Conservation (phyloP, 2,797 vertebrate species). For the Geotrypetes seraphini region DNA sequence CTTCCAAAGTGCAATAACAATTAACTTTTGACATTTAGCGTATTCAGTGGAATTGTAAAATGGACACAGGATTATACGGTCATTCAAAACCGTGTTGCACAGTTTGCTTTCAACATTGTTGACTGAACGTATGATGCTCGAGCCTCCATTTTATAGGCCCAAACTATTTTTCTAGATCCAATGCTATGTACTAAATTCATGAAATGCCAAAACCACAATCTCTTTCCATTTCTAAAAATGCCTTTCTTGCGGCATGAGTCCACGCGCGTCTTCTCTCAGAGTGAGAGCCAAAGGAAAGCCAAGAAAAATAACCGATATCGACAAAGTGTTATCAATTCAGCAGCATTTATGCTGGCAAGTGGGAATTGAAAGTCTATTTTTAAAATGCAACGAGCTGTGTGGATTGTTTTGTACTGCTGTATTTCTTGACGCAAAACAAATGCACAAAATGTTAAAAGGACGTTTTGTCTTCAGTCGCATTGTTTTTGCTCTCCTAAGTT, state of each 20-base stretch:
- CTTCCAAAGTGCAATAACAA: slow-evolving; percentile 41
- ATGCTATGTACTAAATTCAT: slow-evolving; percentile 45
- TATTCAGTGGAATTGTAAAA: slow-evolving; percentile 6
- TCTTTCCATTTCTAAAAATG: slow-evolving; percentile 35
- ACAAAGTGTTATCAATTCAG: too few species aligned
- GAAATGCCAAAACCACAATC: slow-evolving; percentile 39
- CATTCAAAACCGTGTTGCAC: too few species aligned
- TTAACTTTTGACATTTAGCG: slow-evolving; percentile 23
- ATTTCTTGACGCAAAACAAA: slow-evolving; percentile 38
- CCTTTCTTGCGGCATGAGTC: slow-evolving; percentile 46
- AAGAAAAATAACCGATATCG: too few species aligned
- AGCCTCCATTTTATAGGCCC: slow-evolving; percentile 45
- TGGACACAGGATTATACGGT: too few species aligned
- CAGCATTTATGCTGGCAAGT: slow-evolving; percentile 12
- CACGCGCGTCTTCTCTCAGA: slow-evolving; percentile 36
- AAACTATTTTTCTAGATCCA: slow-evolving; percentile 58
- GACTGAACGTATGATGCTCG: slow-evolving; percentile 24
- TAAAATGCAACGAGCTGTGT: slow-evolving; percentile 21
- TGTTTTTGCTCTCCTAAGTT: slow-evolving; percentile 38
- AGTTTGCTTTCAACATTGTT: too few species aligned
- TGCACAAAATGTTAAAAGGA: slow-evolving; percentile 39
- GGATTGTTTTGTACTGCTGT: slow-evolving; percentile 33
- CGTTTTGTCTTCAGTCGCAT: slow-evolving; percentile 41
- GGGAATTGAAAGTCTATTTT: slow-evolving; percentile 25
- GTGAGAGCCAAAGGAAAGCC: slow-evolving; percentile 35